Evolutionary conservation across 2,113 vertebrate genomes (phyloP).

Genomic region (Megaceryle maxima): DNA sequence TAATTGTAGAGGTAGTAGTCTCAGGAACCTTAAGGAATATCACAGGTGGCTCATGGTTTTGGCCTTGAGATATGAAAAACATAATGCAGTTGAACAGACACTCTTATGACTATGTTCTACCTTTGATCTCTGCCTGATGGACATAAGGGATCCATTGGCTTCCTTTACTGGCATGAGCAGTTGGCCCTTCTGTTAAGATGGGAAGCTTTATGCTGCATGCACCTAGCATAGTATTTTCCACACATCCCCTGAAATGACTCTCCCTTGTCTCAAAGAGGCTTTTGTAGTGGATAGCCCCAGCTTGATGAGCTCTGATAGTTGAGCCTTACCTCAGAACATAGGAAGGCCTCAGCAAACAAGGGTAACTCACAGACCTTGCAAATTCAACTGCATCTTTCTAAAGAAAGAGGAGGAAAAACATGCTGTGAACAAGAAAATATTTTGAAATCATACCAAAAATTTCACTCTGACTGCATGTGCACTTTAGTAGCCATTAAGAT

Average conservation of each 20-base stretch:
- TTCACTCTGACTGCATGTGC: not conserved
- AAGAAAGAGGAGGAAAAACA: constrained; percentile 26
- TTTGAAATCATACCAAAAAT: not conserved
- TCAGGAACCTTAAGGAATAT: not conserved
- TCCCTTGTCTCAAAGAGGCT: not conserved
- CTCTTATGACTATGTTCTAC: not conserved
- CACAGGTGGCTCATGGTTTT: not conserved
- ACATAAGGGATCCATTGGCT: not conserved
- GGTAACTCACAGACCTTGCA: constrained; percentile 86
- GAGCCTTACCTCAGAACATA: constrained; percentile 89
- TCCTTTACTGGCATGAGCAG: not conserved
- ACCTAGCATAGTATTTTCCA: not conserved
- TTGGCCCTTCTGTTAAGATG: not conserved
- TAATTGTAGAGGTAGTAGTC: not conserved
- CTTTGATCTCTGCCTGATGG: not conserved
- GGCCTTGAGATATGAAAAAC: not conserved
- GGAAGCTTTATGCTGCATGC: not conserved
- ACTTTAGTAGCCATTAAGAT: not conserved
- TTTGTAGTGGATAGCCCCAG: not conserved
- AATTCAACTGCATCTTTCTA: constrained; percentile 91
- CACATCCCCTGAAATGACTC: not conserved
- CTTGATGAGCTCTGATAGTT: not conserved
- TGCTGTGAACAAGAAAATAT: not conserved
- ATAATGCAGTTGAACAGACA: not conserved
- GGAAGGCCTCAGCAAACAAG: constrained; percentile 92